Evolutionary conservation across 2,888 invertebrate genomes (phyloP).

Genomic region (Cephus nigrinus): DNA sequence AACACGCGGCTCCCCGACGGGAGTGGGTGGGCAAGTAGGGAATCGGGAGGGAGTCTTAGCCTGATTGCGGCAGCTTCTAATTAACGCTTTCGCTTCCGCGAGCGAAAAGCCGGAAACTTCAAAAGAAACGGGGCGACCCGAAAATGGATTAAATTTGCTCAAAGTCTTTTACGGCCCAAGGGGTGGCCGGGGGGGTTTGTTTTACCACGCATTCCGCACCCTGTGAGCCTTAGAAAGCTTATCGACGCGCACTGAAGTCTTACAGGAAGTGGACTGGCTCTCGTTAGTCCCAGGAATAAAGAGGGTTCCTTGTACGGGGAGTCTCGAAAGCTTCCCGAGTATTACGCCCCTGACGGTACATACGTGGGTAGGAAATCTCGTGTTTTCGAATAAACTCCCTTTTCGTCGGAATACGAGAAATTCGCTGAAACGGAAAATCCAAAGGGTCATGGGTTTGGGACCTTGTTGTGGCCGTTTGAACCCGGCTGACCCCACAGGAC

Average conservation of each 20-base stretch:
- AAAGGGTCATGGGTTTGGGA: not conserved
- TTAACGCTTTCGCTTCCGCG: slow-evolving; percentile 51
- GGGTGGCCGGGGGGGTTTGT: not conserved
- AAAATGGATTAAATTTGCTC: slow-evolving; percentile 47
- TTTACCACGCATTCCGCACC: not conserved
- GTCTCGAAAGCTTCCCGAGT: not conserved
- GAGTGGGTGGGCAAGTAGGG: not conserved
- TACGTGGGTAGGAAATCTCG: not conserved
- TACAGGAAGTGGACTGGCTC: not conserved
- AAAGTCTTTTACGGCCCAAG: not conserved
- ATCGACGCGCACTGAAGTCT: not conserved
- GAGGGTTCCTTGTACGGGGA: not conserved
- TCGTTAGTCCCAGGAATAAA: not conserved
- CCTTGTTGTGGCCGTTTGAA: slow-evolving; percentile 35
- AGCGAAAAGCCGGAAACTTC: slow-evolving; percentile 33
- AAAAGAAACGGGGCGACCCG: slow-evolving; percentile 43
- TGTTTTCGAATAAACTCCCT: not conserved
- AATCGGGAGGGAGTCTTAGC: slow-evolving; percentile 26
- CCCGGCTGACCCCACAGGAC: slow-evolving; percentile 28
- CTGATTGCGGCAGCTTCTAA: slow-evolving; percentile 52
- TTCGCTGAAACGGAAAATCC: slow-evolving; percentile 21
- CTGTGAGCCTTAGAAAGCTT: not conserved
- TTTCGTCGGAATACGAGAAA: not conserved
- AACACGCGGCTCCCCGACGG: slow-evolving; percentile 32
- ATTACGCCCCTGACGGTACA: not conserved